A percentile compares a stretch with the other conserved stretches of the same genome.
Evolutionary conservation across 37 sponge, comb jelly and placozoan species (phyloP).

Genomic region (Ephydatia muelleri): DNA sequence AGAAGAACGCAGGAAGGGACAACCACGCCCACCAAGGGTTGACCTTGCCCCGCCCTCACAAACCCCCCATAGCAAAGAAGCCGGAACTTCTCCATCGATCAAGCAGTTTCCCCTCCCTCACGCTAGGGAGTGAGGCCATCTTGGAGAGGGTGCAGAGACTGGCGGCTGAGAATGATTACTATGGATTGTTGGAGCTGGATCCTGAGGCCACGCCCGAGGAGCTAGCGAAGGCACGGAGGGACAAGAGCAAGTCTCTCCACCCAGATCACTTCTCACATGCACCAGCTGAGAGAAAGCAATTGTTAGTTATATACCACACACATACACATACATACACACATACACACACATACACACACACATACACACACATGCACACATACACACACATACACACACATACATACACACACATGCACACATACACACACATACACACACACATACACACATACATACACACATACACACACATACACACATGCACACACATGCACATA

Average conservation of each 20-base stretch:
- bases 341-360: background rate
- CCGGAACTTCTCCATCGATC: background rate
- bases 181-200: slow-evolving; percentile 68
- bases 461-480: no score
- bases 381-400: no score
- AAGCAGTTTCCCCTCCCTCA: background rate
- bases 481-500: no score
- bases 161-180: slow-evolving; percentile 76
- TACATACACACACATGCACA: background rate
- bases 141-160: background rate
- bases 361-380: background rate
- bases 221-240: slow-evolving; percentile 67
- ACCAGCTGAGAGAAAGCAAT: slow-evolving; percentile 43
- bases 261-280: slow-evolving; percentile 81
- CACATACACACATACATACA: no score
- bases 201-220: slow-evolving; percentile 50
- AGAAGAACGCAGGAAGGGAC: background rate
- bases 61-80: background rate
- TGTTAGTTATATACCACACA: background rate
- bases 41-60: background rate
- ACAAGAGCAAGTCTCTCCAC: slow-evolving; percentile 69
- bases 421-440: no score
- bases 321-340: background rate
- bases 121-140: background rate
- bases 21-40: background rate